Conservation (phyloP, 2,797 vertebrate genomes). For the Podargus strigoides region DNA sequence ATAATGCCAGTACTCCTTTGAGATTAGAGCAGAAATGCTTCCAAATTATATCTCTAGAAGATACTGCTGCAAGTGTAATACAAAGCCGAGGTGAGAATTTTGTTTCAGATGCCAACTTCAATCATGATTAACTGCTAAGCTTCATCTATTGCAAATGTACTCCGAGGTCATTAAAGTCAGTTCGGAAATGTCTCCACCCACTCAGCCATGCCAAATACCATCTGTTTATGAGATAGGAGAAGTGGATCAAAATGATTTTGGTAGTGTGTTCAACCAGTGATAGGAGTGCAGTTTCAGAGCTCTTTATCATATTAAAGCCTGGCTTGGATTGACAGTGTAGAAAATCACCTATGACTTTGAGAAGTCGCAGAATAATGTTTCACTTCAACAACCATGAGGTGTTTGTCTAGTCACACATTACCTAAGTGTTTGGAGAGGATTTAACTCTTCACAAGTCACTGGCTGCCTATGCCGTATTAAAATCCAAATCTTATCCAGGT, state of each 20-base stretch:
- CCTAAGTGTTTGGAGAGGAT: neutral
- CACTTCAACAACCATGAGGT: neutral
- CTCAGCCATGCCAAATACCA: constrained; percentile 50
- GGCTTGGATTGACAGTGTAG: constrained; percentile 28
- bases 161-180: constrained; percentile 9
- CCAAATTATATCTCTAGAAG: constrained; percentile 19
- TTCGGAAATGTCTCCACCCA: constrained; percentile 31
- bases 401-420: neutral
- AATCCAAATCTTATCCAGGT: neutral
- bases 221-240: constrained; percentile 35
- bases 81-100: constrained; percentile 20
- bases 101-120: constrained; percentile 46
- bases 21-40: constrained; percentile 26
- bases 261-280: neutral
- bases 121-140: constrained; percentile 34
- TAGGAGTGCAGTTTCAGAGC: constrained; percentile 9
- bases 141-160: constrained; percentile 18
- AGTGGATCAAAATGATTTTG: constrained; percentile 49
- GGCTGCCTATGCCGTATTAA: neutral
- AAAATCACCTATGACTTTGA: constrained; percentile 54
- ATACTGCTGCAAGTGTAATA: neutral
- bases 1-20: neutral
- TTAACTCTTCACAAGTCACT: neutral
- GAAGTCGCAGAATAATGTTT: constrained; percentile 26
- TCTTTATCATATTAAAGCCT: constrained; percentile 46